Evolutionary conservation across 2,888 invertebrate genomes (phyloP), one percentile per base, ranked within the genome.

Genomic region (Drosophila subsilvestris): DNA sequence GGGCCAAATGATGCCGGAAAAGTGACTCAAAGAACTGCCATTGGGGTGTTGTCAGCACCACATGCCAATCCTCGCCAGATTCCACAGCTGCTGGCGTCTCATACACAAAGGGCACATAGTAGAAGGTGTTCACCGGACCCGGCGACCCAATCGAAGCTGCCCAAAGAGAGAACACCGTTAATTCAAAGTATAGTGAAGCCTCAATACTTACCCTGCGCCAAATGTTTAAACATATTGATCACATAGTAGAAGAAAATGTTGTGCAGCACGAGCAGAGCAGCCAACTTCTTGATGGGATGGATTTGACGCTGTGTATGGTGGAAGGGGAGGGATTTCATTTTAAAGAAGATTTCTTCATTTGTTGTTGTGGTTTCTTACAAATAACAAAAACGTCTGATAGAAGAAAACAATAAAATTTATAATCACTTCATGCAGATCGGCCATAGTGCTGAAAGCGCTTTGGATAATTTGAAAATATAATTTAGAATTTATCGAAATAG

Each of bases 1-100:
- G 53, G 0, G 56, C 82, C 62, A 81, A 59, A 48, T 81, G 79
- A 56, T 81, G 85, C 14, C 61, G 59, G 47, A 73, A 81, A 12
- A 84, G 70, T 7, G 67, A 61, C 58, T 81, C 85, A 10, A 84
- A 61, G 48, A 81, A 75, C 2, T 48, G 48, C 85, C 85, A 81
- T 6, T 27, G 56, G 12, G 57, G 18, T 2, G 79, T 67, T 17
- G 49, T 56, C 8, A 81, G 47, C 0, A 84, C 70, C 6, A 43
- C n/a, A 17, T 81, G 78, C 44, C 81, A 17, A 12, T 57, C 56
- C n/a, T 60, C 55, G 10, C 42, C 1, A 6, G 27, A 4, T 6
- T 37, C 56, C 6, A 17, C 10, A 7, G 10, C 27, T 3, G 45
- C 78, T 4, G 65, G 53, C n/a, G 55, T 44, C 43, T 79, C 78